Conservation (phyloP, 2,888 invertebrate genomes). For the Eledona agricola region DNA sequence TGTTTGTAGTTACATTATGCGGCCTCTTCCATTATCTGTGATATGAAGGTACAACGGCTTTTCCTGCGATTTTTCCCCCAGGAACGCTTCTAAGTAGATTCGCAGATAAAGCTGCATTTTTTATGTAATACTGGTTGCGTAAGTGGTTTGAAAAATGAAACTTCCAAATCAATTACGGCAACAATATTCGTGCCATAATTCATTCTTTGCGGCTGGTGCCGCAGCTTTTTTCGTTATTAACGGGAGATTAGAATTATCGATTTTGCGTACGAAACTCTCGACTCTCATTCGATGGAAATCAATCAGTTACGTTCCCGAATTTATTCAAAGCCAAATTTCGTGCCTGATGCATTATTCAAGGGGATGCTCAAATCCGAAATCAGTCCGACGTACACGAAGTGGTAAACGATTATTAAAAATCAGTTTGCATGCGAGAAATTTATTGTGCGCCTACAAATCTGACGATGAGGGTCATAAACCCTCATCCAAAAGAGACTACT, state of each 20-base stretch:
- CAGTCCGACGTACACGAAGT: no score
- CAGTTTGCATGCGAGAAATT: constrained; percentile 17
- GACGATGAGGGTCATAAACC: constrained; percentile 28
- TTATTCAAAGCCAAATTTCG: constrained; percentile 21
- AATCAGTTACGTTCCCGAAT: constrained; percentile 13
- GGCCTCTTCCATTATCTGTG: no score
- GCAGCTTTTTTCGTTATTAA: constrained; percentile 8
- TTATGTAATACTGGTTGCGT: no score
- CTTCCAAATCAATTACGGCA: no score
- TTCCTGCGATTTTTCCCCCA: no score
- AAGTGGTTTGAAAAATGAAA: no score
- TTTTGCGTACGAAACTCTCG: constrained; percentile 1
- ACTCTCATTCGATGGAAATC: constrained; percentile 5
- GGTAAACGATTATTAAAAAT: no score
- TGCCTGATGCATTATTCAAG: constrained; percentile 25
- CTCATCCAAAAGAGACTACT: constrained; percentile 21
- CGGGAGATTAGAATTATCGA: constrained; percentile 15
- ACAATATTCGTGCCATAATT: constrained; percentile 8
- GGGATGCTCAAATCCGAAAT: no score
- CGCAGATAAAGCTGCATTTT: no score
- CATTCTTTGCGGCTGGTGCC: constrained; percentile 4
- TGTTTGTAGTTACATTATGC: no score
- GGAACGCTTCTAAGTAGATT: no score
- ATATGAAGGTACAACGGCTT: no score
- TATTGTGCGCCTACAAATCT: constrained; percentile 21